phyloP scores from a whole-genome alignment of 2,113 vertebrate genomes.

The Perca schrenkii region DNA sequence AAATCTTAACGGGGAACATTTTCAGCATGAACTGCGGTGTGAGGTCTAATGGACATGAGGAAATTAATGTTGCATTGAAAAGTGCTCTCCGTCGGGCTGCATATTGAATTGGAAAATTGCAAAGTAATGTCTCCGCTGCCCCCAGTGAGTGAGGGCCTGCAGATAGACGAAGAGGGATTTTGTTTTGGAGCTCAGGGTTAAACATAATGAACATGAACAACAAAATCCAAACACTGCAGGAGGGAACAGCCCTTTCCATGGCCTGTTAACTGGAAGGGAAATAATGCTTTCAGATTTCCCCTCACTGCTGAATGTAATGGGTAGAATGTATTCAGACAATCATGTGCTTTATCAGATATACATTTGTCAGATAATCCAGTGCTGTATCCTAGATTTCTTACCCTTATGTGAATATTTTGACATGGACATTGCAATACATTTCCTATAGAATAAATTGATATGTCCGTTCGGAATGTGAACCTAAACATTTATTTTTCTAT shows the following conservation, averaged over 20 bases:
- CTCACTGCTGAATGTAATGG: conserved; percentile 7
- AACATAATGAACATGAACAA: conserved; percentile 76
- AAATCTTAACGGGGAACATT: conserved; percentile 43
- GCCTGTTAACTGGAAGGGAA: conserved; percentile 58
- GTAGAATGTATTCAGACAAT: conserved; percentile 18
- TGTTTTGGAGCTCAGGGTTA: conserved; percentile 61
- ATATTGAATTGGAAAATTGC: conserved; percentile 65
- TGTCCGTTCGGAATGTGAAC: conserved; percentile 2
- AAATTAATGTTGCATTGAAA: conserved; percentile 74
- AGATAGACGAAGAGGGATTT: conserved; percentile 63
- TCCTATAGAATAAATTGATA: background rate
- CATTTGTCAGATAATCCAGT: conserved; percentile 2
- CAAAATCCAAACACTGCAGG: conserved; percentile 71
- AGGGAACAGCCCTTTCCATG: conserved; percentile 51
- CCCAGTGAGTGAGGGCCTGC: conserved; percentile 51
- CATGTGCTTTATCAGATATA: background rate
- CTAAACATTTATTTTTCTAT: background rate
- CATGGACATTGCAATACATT: background rate
- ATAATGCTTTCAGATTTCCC: conserved; percentile 36
- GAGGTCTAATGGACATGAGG: conserved; percentile 69
- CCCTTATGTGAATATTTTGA: conserved; percentile 13
- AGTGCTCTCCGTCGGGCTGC: conserved; percentile 64
- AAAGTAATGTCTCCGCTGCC: conserved; percentile 53
- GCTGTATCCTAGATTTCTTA: background rate
- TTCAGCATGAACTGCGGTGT: conserved; percentile 53